Base-by-base conservation (phyloP, 2,888 invertebrate genomes). In the Aleiodes leptofemur region DNA sequence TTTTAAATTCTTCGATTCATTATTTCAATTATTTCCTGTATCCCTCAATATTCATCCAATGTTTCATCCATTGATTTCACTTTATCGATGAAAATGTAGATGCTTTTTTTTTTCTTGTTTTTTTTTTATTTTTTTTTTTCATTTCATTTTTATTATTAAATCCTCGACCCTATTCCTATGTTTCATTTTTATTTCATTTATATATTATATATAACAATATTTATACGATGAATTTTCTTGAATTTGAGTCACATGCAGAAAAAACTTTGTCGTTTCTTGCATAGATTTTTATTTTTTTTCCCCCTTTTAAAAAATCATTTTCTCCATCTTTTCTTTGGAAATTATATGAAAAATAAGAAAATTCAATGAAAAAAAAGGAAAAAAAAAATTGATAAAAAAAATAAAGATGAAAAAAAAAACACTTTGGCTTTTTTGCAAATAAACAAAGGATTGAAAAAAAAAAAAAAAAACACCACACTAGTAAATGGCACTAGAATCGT, bases 401-500 rank as follows among this genome's bases (percentile, higher is more conserved):
- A 84, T 83, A 87, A 87, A 76, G 48, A 74, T 77, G 82, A 79
- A 81, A 82, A 82, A 83, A 88, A 88, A 90, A 90, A 91, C 90
- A 91, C 91, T 91, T 91, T 91, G 91, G 91, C 90, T 90, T 85
- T 81, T 90, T 87, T 87, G 82, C 82, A 84, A 83, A 82, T 70
- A 73, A 73, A 66, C 66, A 72, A 68, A 78, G 51, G 69, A 76
- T 71, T 69, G 82, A 83, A 84, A 85, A 84, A 82, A 83, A 83
- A 31, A 31, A 31, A 31, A 34, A 34, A 86, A 90, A 90, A 90
- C 89, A 90, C 90, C 90, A 90, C 90, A 88, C 89, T 90, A 90
- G 89, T 90, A 89, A 91, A 91, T 91, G 91, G 91, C 91, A 91
- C 91, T 91, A 90, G 88, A 90, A 90, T 90, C 90, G 89, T 87